phyloP scores from a whole-genome alignment of 92 coral and sea anemone genomes.

The Epizoanthus fatuus region DNA sequence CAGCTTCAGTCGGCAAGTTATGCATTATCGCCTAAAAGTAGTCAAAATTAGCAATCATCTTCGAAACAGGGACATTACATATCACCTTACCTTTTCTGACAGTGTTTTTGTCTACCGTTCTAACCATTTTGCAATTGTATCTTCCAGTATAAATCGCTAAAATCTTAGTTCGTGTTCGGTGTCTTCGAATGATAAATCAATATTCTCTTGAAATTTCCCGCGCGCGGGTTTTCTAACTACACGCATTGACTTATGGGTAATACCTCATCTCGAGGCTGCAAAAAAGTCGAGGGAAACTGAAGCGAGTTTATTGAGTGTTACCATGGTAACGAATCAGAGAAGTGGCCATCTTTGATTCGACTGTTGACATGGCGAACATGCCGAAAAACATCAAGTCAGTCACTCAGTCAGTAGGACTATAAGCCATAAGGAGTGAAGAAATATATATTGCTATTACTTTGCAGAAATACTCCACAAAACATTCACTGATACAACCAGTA shows the following conservation, averaged over 20 bases:
- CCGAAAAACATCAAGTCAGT: constrained; percentile 8
- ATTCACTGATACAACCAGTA: background rate
- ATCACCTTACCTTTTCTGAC: constrained; percentile 69
- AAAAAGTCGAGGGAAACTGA: constrained; percentile 12
- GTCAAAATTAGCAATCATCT: background rate
- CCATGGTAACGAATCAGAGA: constrained; percentile 10
- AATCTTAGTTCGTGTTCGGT: background rate
- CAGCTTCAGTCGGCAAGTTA: too few species aligned
- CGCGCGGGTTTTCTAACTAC: constrained; percentile 25
- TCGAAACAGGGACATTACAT: background rate
- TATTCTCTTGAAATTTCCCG: constrained; percentile 22
- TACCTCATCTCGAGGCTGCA: background rate
- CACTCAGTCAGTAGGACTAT: too few species aligned
- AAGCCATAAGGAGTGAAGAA: background rate
- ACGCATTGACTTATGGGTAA: constrained; percentile 39
- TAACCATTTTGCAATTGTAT: constrained; percentile 71
- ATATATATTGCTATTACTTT: background rate
- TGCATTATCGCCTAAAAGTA: background rate
- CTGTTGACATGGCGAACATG: constrained; percentile 3
- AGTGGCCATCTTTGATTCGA: constrained; percentile 26
- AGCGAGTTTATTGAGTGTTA: constrained; percentile 2
- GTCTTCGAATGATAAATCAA: too few species aligned
- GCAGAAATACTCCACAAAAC: background rate
- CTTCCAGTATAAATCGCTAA: background rate
- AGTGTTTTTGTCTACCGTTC: constrained; percentile 84